Percentiles rank a stretch among this genome's conserved stretches.
These are phyloP conservation scores for Cerastis leucographa DNA, from an alignment of 2,888 invertebrate genomes.

Conservation along the genomic window DNA sequence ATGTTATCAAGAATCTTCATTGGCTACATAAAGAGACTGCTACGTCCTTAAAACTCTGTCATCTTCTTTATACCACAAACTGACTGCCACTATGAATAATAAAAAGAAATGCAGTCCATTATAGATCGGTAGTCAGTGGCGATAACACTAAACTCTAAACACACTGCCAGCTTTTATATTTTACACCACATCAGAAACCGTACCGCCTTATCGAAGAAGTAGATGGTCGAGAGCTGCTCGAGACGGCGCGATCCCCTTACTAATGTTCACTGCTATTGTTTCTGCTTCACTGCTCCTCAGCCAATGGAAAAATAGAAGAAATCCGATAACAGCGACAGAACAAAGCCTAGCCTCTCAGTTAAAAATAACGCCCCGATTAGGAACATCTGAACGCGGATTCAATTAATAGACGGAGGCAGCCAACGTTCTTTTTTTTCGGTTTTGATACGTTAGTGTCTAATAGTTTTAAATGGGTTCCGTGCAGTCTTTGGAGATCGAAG, in stretches of 20 bases:
- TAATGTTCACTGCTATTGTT: slow-evolving; percentile 78
- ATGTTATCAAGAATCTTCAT: background rate
- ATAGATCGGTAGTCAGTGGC: no score
- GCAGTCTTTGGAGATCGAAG: slow-evolving; percentile 9
- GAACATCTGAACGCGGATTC: slow-evolving; percentile 50
- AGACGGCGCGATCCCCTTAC: slow-evolving; percentile 75
- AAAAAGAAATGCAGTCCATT: background rate
- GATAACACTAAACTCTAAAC: background rate
- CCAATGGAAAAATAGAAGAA: slow-evolving; percentile 70
- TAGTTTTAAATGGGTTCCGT: slow-evolving; percentile 32
- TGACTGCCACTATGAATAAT: background rate
- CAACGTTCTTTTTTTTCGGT: slow-evolving; percentile 31
- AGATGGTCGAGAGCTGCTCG: slow-evolving; percentile 69
- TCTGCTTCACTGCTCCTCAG: slow-evolving; percentile 70
- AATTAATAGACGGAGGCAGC: slow-evolving; percentile 46
- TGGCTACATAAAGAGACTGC: background rate
- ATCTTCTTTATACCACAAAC: background rate
- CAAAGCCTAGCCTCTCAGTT: slow-evolving; percentile 59
- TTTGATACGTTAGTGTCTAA: slow-evolving; percentile 43
- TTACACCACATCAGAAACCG: slow-evolving; percentile 57
- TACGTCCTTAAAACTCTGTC: background rate
- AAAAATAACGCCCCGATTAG: slow-evolving; percentile 60
- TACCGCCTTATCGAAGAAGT: slow-evolving; percentile 66
- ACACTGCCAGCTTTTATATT: slow-evolving; percentile 44
- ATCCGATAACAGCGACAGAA: slow-evolving; percentile 61